A percentile compares a stretch with the other conserved stretches of the same genome.
phyloP scores from a whole-genome alignment of 2,113 vertebrate species.

The Ibidorhyncha struthersii region DNA sequence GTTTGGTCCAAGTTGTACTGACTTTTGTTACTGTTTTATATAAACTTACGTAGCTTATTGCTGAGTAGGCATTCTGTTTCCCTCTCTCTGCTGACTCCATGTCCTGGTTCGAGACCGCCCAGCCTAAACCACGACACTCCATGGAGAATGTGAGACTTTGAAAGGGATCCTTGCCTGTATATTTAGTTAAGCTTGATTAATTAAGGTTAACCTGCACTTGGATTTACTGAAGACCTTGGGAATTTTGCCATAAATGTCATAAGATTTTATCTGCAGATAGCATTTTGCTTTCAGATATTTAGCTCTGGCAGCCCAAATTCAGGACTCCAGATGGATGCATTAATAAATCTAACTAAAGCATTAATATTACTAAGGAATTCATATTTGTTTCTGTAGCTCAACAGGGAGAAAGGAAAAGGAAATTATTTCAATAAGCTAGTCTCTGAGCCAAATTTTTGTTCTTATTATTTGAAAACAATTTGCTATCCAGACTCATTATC shows the following conservation, averaged over 20 bases:
- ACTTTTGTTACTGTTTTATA: neutral
- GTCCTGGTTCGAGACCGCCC: neutral
- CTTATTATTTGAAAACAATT: neutral
- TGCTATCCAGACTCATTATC: neutral
- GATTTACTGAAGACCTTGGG: neutral
- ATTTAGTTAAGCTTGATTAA: neutral
- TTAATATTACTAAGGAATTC: neutral
- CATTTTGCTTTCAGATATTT: neutral
- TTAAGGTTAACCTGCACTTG: neutral
- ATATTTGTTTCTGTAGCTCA: neutral
- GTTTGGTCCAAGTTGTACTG: neutral
- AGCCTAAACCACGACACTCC: neutral
- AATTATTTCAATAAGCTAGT: neutral
- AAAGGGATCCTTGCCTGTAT: neutral
- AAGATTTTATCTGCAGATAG: neutral
- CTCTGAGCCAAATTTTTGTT: neutral
- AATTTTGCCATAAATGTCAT: neutral
- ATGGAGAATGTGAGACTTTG: neutral
- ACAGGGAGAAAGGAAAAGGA: neutral
- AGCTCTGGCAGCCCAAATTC: neutral
- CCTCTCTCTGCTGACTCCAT: neutral
- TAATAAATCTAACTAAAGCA: neutral
- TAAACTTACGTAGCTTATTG: neutral
- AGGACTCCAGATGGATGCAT: neutral
- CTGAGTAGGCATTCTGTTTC: neutral